Evolutionary conservation across 2,113 vertebrate species (phyloP).

Genomic region (Scomber japonicus): DNA sequence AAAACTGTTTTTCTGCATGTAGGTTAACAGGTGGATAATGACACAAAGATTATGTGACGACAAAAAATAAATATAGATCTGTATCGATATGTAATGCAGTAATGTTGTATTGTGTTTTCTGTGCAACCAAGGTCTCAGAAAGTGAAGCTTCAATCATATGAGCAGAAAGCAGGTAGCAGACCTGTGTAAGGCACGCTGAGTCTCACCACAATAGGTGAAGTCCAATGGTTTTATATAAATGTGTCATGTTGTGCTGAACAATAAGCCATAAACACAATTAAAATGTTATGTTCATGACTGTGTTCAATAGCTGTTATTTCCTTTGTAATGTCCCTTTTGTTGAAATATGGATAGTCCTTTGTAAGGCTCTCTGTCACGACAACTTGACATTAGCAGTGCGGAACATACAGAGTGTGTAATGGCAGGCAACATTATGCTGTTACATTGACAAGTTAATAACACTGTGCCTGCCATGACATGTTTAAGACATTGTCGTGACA

Average conservation of each 20-base stretch:
- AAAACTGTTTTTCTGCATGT: not conserved
- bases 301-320: too few species aligned
- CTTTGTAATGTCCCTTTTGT: not conserved
- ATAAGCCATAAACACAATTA: not conserved
- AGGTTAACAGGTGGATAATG: not conserved
- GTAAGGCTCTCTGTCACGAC: not conserved
- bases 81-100: not conserved
- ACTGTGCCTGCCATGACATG: slow-evolving; percentile 8
- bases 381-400: not conserved
- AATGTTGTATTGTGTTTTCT: not conserved
- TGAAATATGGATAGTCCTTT: not conserved
- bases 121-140: not conserved
- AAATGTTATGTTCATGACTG: not conserved
- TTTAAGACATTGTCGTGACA: not conserved
- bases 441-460: slow-evolving; percentile 33
- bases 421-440: not conserved
- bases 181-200: too few species aligned
- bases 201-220: not conserved
- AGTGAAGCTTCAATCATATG: not conserved
- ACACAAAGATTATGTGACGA: not conserved
- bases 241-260: not conserved
- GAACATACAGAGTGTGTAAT: slow-evolving; percentile 6
- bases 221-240: not conserved
- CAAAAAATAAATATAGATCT: not conserved
- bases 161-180: not conserved